Base-by-base conservation (phyloP, 2,888 invertebrate species). In the Agrenia bidenticulata region DNA sequence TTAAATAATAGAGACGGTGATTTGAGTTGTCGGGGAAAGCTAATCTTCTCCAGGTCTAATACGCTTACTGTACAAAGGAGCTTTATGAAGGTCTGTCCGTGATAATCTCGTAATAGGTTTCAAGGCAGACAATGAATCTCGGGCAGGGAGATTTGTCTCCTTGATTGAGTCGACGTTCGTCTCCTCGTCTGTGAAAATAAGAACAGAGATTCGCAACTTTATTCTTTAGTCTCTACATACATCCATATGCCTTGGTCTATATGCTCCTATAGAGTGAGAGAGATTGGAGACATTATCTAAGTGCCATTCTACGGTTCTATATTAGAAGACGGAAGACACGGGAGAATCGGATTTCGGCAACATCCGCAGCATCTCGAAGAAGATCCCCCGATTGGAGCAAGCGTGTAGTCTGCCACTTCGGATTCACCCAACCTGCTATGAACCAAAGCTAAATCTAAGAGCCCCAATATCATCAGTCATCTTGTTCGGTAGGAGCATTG, bases 351-450 rank as follows among this genome's bases (percentile, higher is more conserved):
- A 55, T 55, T 55, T 55, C 55, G 55, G 55, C 7, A 2, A 26
- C 55, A 55, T 55, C 55, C 55, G 55, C 55, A 55, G 37, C 13
- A 26, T 26, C 55, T 55, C 55, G 55, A 51, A 15, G 21, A 23
- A 19, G 5, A 32, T 55, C 37, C 32, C 19, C 27, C 27, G 45
- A 45, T 51, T 23, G 5, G 51, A 24, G 51, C 51, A 51, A 51
- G 51, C 51, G 51, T 51, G 51, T n/a, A n/a, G n/a, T 7, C 11
- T 32, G 32, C 32, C 4, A 4, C 11, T 32, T 32, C 32, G 32
- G 4, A 32, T 11, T 32, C 32, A 11, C 11, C n/a, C n/a, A n/a
- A n/a, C n/a, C n/a, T n/a, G n/a, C n/a, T n/a, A n/a, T n/a, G n/a
- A n/a, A n/a, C n/a, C n/a, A n/a, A n/a, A n/a, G n/a, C n/a, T n/a